A percentile compares a stretch with the other conserved stretches of the same genome.
phyloP scores from a whole-genome alignment of 2,888 invertebrate species.

The Lochmaea capreae region DNA sequence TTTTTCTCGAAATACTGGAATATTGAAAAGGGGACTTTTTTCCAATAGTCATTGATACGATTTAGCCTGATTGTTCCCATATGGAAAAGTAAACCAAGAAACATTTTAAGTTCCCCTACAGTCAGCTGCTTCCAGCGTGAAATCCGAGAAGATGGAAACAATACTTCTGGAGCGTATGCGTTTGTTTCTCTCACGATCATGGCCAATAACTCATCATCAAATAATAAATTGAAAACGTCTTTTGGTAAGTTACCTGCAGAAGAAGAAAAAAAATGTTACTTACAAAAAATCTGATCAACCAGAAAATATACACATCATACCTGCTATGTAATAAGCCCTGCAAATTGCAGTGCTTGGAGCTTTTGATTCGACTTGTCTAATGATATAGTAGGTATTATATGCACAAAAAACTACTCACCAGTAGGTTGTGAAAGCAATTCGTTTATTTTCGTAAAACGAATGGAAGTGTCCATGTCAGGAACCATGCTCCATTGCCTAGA shows the following conservation, averaged over 20 bases:
- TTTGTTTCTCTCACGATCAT: constrained; percentile 19
- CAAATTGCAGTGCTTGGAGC: no score
- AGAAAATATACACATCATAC: no score
- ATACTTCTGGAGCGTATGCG: constrained; percentile 17
- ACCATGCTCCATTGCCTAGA: no score
- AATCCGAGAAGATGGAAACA: constrained; percentile 13
- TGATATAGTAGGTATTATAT: no score
- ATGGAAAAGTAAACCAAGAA: constrained; percentile 10
- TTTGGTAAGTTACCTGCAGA: constrained; percentile 4
- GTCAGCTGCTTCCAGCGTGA: constrained; percentile 20
- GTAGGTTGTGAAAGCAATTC: no score
- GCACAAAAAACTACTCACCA: no score
- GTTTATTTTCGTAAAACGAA: no score
- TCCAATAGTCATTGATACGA: constrained; percentile 12
- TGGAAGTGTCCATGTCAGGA: no score
- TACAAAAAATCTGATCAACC: no score
- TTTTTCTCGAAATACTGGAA: constrained; percentile 12
- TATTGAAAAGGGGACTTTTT: constrained; percentile 15
- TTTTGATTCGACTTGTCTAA: no score
- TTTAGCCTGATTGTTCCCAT: constrained; percentile 1
- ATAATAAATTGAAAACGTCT: constrained; percentile 16
- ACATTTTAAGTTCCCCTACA: constrained; percentile 21
- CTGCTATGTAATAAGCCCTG: no score
- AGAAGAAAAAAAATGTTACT: no score
- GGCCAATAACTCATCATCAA: constrained; percentile 8